Percentiles rank a stretch among this genome's conserved stretches.
phyloP scores from a whole-genome alignment of 2,888 invertebrate genomes.

The Zygaena filipendulae region DNA sequence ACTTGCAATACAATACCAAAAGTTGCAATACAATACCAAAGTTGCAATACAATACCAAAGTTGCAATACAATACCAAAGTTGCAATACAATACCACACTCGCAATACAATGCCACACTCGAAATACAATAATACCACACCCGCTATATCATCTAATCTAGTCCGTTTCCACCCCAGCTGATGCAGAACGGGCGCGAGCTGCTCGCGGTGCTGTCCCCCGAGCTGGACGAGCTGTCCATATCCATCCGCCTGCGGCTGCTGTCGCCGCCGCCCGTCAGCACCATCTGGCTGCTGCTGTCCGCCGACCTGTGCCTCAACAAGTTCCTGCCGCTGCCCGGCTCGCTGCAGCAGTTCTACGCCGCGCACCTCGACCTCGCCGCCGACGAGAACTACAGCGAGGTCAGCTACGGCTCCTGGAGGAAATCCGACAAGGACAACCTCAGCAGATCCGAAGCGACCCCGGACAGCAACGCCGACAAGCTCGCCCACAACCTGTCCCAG shows the following conservation, averaged over 20 bases:
- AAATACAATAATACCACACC: no score
- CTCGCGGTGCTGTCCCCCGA: slow-evolving; percentile 44
- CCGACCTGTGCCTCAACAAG: slow-evolving; percentile 54
- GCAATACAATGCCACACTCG: no score
- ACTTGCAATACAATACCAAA: no score
- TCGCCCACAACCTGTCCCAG: slow-evolving; percentile 40
- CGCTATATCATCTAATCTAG: no score
- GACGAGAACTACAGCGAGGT: slow-evolving; percentile 53
- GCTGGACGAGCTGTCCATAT: slow-evolving; percentile 48
- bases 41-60: no score
- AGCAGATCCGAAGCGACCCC: slow-evolving; percentile 22
- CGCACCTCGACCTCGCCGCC: slow-evolving; percentile 42
- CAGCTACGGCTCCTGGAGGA: slow-evolving; percentile 56
- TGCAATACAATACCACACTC: no score
- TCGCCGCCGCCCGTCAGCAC: slow-evolving; percentile 45
- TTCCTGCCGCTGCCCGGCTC: slow-evolving; percentile 54
- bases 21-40: no score
- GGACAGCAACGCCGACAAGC: slow-evolving; percentile 27
- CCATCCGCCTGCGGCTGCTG: slow-evolving; percentile 43
- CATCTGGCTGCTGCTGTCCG: slow-evolving; percentile 50
- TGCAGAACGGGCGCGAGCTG: slow-evolving; percentile 57
- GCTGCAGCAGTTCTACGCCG: slow-evolving; percentile 55
- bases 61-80: no score
- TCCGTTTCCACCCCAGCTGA: slow-evolving; percentile 37
- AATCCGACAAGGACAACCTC: slow-evolving; percentile 33